Conservation (phyloP, 2,888 invertebrate species). For the Yponomeuta malinellus region DNA sequence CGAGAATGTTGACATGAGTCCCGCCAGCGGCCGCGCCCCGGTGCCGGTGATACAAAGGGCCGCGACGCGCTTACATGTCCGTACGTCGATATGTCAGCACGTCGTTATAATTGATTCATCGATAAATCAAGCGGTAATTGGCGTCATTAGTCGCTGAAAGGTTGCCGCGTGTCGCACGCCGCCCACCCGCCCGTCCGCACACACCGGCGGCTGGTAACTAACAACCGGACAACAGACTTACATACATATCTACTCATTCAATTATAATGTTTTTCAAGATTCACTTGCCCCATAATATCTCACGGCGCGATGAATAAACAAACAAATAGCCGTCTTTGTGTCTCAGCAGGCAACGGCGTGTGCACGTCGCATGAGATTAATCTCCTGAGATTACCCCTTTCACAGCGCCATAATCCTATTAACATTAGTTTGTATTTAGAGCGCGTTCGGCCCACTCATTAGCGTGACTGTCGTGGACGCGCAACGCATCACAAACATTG, state of each 20-base stretch:
- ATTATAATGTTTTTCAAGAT: neutral
- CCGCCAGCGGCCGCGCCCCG: neutral
- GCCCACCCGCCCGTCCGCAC: neutral
- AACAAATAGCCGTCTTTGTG: neutral
- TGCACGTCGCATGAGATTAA: slow-evolving; percentile 13
- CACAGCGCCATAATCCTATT: slow-evolving; percentile 15
- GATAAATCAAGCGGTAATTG: neutral
- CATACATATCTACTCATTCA: neutral
- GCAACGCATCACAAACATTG: slow-evolving; percentile 18
- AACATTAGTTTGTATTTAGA: slow-evolving; percentile 15
- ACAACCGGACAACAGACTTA: neutral
- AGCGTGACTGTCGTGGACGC: slow-evolving; percentile 16
- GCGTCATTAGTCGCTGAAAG: neutral
- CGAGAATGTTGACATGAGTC: neutral
- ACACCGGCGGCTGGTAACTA: neutral
- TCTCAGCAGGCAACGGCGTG: neutral
- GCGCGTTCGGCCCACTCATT: slow-evolving; percentile 16
- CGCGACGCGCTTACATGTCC: neutral
- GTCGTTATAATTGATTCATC: neutral
- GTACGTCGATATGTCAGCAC: neutral
- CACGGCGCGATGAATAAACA: slow-evolving; percentile 1
- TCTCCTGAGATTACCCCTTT: slow-evolving; percentile 14
- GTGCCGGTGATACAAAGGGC: neutral
- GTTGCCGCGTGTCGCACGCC: neutral
- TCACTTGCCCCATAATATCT: neutral